Evolutionary conservation across 2,888 invertebrate species (phyloP).

Genomic region (Cylloceria caligata): DNA sequence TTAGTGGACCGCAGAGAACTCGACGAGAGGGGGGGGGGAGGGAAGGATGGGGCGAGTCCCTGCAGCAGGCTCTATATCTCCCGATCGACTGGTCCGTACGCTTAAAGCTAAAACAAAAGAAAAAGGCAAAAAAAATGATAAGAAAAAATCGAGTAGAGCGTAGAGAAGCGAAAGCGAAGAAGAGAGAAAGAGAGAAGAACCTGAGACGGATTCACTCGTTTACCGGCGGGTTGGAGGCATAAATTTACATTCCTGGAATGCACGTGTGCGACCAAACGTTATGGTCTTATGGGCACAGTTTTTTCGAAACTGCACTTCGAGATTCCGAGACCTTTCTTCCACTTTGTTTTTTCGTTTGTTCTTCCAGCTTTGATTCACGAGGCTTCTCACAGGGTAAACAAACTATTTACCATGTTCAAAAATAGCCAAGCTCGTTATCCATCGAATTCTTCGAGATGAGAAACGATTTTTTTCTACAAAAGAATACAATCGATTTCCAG

Average conservation of each 20-base stretch:
- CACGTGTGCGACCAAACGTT: constrained; percentile 18
- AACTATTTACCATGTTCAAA: background rate
- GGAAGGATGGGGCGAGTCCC: constrained; percentile 20
- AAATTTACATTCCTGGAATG: constrained; percentile 68
- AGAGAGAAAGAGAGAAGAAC: constrained; percentile 9
- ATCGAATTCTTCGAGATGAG: background rate
- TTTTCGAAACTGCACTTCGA: constrained; percentile 28
- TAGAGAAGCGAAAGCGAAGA: constrained; percentile 22
- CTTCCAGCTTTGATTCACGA: background rate
- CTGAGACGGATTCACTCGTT: constrained; percentile 56
- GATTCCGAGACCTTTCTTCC: constrained; percentile 6
- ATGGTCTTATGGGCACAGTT: constrained; percentile 36
- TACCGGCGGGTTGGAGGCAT: constrained; percentile 54
- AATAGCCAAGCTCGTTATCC: constrained; percentile 11
- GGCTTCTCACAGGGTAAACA: background rate
- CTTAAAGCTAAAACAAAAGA: constrained; percentile 5
- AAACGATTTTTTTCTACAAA: background rate
- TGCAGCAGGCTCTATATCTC: constrained; percentile 22
- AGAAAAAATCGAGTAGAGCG: constrained; percentile 41
- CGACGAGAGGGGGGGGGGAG: constrained; percentile 1
- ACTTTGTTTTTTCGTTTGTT: constrained; percentile 22
- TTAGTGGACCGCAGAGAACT: constrained; percentile 23
- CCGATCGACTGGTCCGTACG: constrained; percentile 34
- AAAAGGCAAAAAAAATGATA: constrained; percentile 37
- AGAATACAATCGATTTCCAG: background rate